Conservation (phyloP, 1,140 invertebrate species). For the Tigriopus japonicus region DNA sequence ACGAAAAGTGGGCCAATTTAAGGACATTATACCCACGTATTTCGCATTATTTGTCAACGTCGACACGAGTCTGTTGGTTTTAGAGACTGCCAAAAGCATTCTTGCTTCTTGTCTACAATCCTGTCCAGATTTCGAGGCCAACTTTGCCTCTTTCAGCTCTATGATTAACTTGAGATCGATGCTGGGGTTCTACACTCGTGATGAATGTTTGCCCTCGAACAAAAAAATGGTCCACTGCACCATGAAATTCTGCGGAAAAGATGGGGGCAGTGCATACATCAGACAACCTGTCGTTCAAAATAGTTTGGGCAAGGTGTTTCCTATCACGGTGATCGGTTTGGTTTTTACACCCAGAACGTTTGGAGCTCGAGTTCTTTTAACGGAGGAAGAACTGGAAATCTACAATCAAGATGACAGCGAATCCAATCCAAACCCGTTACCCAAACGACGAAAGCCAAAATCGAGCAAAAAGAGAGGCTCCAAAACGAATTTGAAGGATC, state of each 20-base stretch:
- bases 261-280: constrained; percentile 16
- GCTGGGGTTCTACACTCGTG: neutral
- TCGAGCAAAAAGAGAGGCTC: neutral
- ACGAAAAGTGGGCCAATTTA: constrained; percentile 18
- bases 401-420: constrained; percentile 19
- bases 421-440: neutral
- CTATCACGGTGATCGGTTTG: constrained; percentile 18
- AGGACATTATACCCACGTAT: constrained; percentile 23
- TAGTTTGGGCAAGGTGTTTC: constrained; percentile 15
- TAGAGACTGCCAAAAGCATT: neutral
- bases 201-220: neutral
- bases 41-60: constrained; percentile 27
- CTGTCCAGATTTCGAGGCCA: neutral
- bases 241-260: constrained; percentile 6
- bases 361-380: constrained; percentile 18
- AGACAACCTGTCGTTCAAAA: constrained; percentile 15
- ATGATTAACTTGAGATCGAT: neutral
- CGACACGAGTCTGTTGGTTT: neutral
- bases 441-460: neutral
- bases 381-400: constrained; percentile 15
- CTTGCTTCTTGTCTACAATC: neutral
- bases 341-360: constrained; percentile 20
- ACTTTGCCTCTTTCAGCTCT: neutral
- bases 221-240: constrained; percentile 16
- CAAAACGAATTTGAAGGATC: neutral